Evolutionary conservation across 2,888 invertebrate species (phyloP).

Genomic region (Ectemnius cavifrons): DNA sequence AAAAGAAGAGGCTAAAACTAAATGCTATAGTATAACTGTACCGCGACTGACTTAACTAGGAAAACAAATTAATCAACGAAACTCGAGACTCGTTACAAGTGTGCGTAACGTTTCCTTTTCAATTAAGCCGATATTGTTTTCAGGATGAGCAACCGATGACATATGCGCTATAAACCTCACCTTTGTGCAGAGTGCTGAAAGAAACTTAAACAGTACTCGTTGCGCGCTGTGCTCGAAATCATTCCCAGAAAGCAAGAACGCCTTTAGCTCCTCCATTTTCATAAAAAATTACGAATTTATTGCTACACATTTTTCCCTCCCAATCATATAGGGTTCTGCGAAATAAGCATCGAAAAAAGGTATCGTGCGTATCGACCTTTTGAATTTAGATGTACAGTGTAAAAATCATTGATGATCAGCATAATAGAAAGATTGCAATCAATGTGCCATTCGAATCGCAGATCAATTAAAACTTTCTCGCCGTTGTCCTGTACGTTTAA

Average conservation of each 20-base stretch:
- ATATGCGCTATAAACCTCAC: conserved; percentile 17
- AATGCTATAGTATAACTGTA: conserved; percentile 63
- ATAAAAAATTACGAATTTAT: conserved; percentile 12
- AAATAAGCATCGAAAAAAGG: conserved; percentile 2
- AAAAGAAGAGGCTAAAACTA: conserved; percentile 63
- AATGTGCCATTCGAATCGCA: too few species aligned
- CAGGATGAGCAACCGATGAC: neutral
- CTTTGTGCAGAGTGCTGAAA: neutral
- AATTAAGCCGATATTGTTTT: conserved; percentile 6
- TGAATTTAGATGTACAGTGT: neutral
- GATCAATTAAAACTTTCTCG: neutral
- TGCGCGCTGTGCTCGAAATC: conserved; percentile 1
- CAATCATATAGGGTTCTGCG: neutral
- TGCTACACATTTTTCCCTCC: conserved; percentile 9
- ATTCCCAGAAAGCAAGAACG: neutral
- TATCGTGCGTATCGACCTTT: neutral
- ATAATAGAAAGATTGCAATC: too few species aligned
- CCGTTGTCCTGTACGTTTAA: neutral
- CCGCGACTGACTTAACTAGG: conserved; percentile 53
- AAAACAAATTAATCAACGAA: conserved; percentile 22
- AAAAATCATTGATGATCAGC: neutral
- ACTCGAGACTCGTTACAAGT: conserved; percentile 14
- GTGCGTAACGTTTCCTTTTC: neutral
- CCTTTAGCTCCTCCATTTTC: neutral
- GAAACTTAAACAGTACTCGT: too few species aligned